Conservation (phyloP, 2,888 invertebrate species). For the Scaptomyza polygonia region DNA sequence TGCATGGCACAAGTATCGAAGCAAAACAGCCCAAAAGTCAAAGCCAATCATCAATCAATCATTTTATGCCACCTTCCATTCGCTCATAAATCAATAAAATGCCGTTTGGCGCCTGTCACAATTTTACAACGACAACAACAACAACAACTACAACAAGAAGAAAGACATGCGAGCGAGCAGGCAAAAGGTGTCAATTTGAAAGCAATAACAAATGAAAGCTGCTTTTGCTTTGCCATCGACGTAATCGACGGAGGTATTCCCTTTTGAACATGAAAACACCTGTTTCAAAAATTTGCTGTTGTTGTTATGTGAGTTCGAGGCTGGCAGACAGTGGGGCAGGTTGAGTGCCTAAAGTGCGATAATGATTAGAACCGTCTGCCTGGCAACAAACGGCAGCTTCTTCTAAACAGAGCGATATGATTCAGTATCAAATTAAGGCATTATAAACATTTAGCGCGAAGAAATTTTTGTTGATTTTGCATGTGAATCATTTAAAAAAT, state of each 20-base stretch:
- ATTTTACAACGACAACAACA: conserved; percentile 26
- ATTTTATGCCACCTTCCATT: conserved; percentile 24
- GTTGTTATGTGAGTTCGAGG: conserved; percentile 16
- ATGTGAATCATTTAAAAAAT: conserved; percentile 11
- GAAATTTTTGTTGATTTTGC: conserved; percentile 14
- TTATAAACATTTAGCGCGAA: conserved; percentile 18
- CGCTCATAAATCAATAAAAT: conserved; percentile 69
- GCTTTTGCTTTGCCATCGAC: conserved; percentile 18
- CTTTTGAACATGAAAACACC: conserved; percentile 72
- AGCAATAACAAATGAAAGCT: conserved; percentile 14
- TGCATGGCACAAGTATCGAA: conserved; percentile 36
- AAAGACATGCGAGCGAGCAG: conserved; percentile 21
- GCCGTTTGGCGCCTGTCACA: conserved; percentile 70
- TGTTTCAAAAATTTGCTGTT: conserved; percentile 40
- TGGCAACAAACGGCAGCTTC: conserved; percentile 37
- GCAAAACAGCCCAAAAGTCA: conserved; percentile 64
- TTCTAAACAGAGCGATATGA: conserved; percentile 15
- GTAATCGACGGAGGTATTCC: conserved; percentile 69
- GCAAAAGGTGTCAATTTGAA: conserved; percentile 55
- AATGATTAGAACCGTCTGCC: conserved; percentile 51
- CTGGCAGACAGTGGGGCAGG: conserved; percentile 69
- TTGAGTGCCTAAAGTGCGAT: conserved; percentile 58
- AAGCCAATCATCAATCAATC: conserved; percentile 73
- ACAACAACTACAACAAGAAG: conserved; percentile 6
- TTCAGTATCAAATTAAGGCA: conserved; percentile 23